Conservation (phyloP, 2,113 vertebrate species). For the Pagrus major region DNA sequence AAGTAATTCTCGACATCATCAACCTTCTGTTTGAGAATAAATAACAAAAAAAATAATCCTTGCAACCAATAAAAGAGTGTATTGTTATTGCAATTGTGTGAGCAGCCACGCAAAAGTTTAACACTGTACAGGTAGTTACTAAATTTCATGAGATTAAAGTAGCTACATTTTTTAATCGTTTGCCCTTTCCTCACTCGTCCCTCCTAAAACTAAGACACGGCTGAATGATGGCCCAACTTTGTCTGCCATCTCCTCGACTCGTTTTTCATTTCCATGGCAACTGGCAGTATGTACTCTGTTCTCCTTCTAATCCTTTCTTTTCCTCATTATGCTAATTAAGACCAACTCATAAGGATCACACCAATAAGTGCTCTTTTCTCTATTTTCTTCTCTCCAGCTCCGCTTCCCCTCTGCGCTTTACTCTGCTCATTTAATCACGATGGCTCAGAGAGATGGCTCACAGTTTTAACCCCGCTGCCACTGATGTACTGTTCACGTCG, state of each 20-base stretch:
- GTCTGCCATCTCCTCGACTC: slow-evolving; percentile 35
- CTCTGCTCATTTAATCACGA: slow-evolving; percentile 58
- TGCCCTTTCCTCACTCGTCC: neutral
- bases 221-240: slow-evolving; percentile 33
- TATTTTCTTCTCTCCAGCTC: slow-evolving; percentile 48
- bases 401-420: slow-evolving; percentile 35
- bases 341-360: slow-evolving; percentile 69
- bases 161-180: neutral
- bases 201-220: slow-evolving; percentile 7
- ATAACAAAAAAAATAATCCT: neutral
- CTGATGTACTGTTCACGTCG: slow-evolving; percentile 51
- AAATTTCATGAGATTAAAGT: neutral
- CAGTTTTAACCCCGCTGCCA: slow-evolving; percentile 69
- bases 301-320: slow-evolving; percentile 56
- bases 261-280: slow-evolving; percentile 74
- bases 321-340: slow-evolving; percentile 79
- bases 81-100: neutral
- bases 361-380: slow-evolving; percentile 68
- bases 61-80: neutral
- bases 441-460: slow-evolving; percentile 50
- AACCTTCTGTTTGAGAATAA: neutral
- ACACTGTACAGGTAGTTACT: neutral
- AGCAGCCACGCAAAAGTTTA: neutral
- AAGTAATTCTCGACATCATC: neutral
- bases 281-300: slow-evolving; percentile 51